These are phyloP conservation scores for Daphoenositta chrysoptera DNA, from an alignment of 2,113 vertebrate genomes.

Conservation along the genomic window DNA sequence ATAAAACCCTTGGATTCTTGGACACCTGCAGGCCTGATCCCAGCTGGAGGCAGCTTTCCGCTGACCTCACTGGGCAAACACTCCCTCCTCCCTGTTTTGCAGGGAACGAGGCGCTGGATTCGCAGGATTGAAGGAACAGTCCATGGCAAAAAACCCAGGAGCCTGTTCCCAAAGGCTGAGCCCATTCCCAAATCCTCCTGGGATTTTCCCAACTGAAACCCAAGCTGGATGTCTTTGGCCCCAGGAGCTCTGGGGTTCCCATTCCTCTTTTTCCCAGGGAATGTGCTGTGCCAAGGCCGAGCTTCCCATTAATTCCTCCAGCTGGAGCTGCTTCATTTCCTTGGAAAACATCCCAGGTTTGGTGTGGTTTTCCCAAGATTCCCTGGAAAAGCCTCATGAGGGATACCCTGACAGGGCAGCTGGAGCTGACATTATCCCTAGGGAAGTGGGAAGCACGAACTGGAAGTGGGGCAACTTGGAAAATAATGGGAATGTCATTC, in stretches of 20 bases:
- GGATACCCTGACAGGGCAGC: accelerated
- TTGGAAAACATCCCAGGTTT: neutral
- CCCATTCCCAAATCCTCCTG: neutral
- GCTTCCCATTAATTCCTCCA: neutral
- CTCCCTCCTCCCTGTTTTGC: neutral
- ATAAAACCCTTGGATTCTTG: neutral
- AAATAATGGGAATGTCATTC: neutral
- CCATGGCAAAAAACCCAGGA: accelerated
- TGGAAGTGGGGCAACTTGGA: accelerated
- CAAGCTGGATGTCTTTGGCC: accelerated
- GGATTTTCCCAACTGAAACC: neutral
- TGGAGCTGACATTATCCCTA: neutral
- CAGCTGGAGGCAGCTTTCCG: constrained; percentile 24
- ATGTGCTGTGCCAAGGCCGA: accelerated
- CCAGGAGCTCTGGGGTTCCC: neutral
- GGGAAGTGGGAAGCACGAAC: neutral
- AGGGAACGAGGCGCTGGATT: neutral
- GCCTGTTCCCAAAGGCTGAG: neutral
- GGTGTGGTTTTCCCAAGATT: neutral
- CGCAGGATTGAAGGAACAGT: neutral
- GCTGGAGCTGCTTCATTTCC: accelerated
- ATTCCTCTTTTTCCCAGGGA: neutral
- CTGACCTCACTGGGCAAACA: constrained; percentile 22
- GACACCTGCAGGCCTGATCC: neutral
- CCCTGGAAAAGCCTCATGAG: neutral